Conservation (phyloP, 2,797 vertebrate species). For the Phyllotis vaccarum region DNA sequence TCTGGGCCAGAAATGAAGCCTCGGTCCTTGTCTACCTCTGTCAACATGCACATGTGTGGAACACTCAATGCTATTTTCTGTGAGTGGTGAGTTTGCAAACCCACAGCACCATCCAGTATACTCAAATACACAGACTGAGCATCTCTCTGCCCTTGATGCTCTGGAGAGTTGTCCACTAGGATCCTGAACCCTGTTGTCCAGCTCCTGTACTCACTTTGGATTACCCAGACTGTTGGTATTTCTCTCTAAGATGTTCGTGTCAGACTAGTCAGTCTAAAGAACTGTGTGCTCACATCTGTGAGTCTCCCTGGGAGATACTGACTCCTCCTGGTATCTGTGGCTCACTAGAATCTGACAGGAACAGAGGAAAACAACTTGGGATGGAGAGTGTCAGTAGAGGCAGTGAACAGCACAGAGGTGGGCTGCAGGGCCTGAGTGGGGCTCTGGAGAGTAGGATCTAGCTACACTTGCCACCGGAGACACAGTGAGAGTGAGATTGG, state of each 20-base stretch:
- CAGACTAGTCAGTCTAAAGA: too few species aligned
- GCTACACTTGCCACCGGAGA: background rate
- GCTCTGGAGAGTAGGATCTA: background rate
- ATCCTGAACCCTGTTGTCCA: too few species aligned
- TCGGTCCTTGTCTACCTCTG: background rate
- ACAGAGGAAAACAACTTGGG: background rate
- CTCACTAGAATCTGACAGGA: background rate
- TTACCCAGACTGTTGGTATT: background rate
- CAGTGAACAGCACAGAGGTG: too few species aligned
- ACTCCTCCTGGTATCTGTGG: background rate
- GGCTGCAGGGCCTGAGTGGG: background rate
- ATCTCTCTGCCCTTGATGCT: background rate
- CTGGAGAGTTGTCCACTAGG: too few species aligned
- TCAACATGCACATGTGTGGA: too few species aligned
- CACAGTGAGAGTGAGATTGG: background rate
- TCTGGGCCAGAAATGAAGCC: background rate
- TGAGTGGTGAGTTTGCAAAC: background rate
- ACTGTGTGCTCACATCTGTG: background rate
- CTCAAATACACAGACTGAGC: background rate
- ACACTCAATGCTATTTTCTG: fast-evolving
- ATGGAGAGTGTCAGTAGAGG: fast-evolving
- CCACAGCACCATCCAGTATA: fast-evolving
- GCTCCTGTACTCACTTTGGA: background rate
- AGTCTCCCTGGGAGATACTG: background rate
- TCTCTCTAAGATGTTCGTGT: background rate